Conservation (phyloP, 2,888 invertebrate species). For the Ypsolopha sequella region DNA sequence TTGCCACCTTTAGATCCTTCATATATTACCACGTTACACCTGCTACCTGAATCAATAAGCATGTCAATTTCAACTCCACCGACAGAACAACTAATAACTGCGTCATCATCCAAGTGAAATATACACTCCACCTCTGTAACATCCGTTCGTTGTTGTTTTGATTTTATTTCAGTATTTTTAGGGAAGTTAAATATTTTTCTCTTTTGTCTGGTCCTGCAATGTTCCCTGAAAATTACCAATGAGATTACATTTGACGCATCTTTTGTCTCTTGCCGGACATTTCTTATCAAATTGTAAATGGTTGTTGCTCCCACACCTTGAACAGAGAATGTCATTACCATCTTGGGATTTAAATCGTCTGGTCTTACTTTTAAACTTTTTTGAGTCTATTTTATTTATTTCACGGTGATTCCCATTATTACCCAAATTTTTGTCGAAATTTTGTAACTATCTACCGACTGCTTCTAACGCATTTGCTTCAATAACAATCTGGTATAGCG, state of each 20-base stretch:
- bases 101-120: slow-evolving; percentile 11
- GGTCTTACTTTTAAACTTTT: background rate
- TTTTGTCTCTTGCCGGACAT: background rate
- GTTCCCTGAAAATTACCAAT: no score
- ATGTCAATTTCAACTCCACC: slow-evolving; percentile 11
- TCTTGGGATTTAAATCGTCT: background rate
- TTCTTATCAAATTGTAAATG: background rate
- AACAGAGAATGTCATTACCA: background rate
- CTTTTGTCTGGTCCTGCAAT: no score
- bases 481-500: background rate
- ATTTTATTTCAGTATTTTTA: background rate
- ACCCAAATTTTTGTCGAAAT: background rate
- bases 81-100: no score
- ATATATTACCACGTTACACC: slow-evolving; percentile 1
- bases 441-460: background rate
- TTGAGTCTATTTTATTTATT: background rate
- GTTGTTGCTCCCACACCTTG: no score
- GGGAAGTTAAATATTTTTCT: background rate
- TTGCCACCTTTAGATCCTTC: background rate
- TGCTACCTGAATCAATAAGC: slow-evolving; percentile 13
- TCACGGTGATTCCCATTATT: no score
- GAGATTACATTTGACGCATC: no score
- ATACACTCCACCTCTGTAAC: no score
- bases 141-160: background rate
- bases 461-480: no score